Percentiles rank a stretch among this genome's conserved stretches.
These are phyloP conservation scores for Pycnonotus jocosus DNA, from an alignment of 2,113 vertebrate genomes.

Conservation along the genomic window DNA sequence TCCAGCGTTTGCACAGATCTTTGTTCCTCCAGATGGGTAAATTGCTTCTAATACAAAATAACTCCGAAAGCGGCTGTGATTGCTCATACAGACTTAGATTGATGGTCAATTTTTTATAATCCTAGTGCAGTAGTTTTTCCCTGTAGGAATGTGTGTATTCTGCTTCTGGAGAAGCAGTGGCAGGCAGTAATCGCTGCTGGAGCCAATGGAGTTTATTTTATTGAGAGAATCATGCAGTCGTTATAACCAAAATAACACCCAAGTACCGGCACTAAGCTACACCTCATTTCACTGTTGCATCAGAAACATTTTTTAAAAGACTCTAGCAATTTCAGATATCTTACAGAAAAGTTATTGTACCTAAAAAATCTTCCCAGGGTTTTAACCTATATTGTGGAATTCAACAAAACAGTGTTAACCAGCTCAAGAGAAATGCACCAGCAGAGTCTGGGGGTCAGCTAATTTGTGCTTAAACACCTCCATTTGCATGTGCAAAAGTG, in stretches of 20 bases:
- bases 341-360: not conserved
- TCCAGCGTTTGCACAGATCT: conserved; percentile 9
- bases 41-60: conserved; percentile 46
- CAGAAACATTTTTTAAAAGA: not conserved
- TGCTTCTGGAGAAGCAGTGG: not conserved
- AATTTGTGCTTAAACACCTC: conserved; percentile 41
- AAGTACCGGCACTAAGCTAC: not conserved
- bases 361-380: not conserved
- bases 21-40: conserved; percentile 54
- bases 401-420: not conserved
- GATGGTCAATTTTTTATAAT: conserved; percentile 23
- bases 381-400: not conserved
- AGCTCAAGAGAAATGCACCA: not conserved
- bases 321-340: not conserved
- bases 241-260: not conserved
- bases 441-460: not conserved
- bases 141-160: not conserved
- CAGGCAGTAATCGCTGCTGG: not conserved
- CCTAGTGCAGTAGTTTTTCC: not conserved
- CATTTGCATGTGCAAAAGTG: conserved; percentile 34
- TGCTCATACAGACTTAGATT: not conserved
- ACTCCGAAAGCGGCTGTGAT: not conserved
- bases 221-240: not conserved
- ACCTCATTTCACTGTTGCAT: not conserved
- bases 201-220: not conserved